A percentile compares a stretch with the other conserved stretches of the same genome.
Evolutionary conservation across 2,797 vertebrate species (phyloP).

Genomic region (Tapirus indicus): DNA sequence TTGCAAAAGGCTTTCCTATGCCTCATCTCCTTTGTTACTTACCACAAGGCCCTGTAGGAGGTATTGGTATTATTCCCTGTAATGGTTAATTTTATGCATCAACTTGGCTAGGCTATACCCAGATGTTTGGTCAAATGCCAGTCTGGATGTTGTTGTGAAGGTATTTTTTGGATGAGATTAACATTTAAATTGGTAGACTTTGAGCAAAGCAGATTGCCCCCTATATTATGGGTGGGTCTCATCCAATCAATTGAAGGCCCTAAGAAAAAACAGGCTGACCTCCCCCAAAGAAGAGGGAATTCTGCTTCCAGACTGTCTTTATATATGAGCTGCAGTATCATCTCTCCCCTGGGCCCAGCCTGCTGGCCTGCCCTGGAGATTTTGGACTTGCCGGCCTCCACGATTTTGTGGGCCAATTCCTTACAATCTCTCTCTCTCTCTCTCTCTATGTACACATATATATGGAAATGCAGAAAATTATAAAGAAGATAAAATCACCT

Average conservation of each 20-base stretch:
- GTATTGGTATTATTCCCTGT: not conserved
- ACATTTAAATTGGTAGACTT: not conserved
- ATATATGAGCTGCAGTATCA: not conserved
- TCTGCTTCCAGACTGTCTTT: not conserved
- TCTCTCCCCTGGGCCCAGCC: not conserved
- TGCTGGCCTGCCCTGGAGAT: not conserved
- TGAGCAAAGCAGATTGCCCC: not conserved
- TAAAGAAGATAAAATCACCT: not conserved
- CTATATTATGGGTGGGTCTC: not conserved
- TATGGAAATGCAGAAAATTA: not conserved
- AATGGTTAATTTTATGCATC: not conserved
- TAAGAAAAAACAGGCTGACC: not conserved
- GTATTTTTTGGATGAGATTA: not conserved
- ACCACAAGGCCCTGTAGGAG: not conserved
- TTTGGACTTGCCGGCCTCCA: not conserved
- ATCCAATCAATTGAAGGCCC: not conserved
- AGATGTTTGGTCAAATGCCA: not conserved
- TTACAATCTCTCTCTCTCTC: not conserved
- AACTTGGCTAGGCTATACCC: not conserved
- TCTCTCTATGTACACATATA: not conserved
- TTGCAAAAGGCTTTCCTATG: not conserved
- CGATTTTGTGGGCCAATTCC: not conserved
- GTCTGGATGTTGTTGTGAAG: not conserved
- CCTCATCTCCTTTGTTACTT: not conserved
- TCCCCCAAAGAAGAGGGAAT: not conserved